These are phyloP conservation scores for Mixornis gularis DNA, from an alignment of 2,113 vertebrate species.

Conservation along the genomic window DNA sequence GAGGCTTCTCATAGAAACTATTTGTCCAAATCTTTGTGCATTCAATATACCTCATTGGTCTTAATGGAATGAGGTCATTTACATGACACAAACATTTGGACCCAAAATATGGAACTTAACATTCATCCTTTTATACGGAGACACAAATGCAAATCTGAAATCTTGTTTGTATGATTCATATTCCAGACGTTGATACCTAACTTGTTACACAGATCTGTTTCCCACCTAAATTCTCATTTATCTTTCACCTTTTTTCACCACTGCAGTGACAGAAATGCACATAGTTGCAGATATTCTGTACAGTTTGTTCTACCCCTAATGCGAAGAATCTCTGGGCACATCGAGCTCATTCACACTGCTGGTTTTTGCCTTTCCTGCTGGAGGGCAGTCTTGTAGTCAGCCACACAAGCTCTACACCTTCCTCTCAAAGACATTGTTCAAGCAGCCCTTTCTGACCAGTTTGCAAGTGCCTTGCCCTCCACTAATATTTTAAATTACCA, in stretches of 20 bases:
- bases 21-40: not conserved
- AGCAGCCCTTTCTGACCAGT: not conserved
- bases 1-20: not conserved
- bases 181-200: not conserved
- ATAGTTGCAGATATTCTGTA: not conserved
- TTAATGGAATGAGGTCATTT: not conserved
- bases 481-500: not conserved
- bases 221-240: not conserved
- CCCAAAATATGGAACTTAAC: not conserved
- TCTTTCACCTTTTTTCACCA: not conserved
- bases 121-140: not conserved
- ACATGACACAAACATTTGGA: not conserved
- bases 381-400: not conserved
- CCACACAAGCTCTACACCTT: not conserved
- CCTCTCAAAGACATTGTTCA: not conserved
- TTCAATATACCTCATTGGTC: not conserved
- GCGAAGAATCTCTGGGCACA: accelerated
- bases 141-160: not conserved
- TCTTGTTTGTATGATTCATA: not conserved
- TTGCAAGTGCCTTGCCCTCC: not conserved
- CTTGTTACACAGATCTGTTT: not conserved
- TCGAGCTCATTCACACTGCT: not conserved
- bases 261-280: not conserved
- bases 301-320: not conserved
- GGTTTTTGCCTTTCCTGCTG: not conserved